Evolutionary conservation across 2,797 vertebrate species (phyloP).

Genomic region (Enteromius treurensis): DNA sequence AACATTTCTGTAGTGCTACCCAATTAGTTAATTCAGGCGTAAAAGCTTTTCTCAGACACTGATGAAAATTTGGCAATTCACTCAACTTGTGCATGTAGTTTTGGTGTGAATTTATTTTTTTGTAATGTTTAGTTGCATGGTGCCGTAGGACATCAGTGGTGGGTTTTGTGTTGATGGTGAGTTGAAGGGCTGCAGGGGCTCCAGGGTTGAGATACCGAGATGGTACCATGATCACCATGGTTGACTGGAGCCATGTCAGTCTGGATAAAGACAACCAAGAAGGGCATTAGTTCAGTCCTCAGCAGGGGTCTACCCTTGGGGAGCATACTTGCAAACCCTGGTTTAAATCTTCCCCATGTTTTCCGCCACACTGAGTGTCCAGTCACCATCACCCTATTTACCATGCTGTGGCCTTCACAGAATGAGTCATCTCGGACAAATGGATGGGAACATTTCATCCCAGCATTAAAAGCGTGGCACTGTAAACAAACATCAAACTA

Average conservation of each 20-base stretch:
- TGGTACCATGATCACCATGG: slow-evolving; percentile 9
- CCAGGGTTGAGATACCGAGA: background rate
- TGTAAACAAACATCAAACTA: background rate
- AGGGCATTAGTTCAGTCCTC: slow-evolving; percentile 69
- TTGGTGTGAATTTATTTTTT: background rate
- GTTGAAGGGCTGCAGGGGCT: background rate
- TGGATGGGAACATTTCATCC: background rate
- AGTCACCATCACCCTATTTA: background rate
- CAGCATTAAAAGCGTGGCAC: background rate
- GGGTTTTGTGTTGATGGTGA: background rate
- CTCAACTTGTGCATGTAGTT: background rate
- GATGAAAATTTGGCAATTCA: background rate
- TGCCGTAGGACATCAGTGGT: background rate
- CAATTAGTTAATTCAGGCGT: background rate
- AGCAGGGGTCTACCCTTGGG: slow-evolving; percentile 59
- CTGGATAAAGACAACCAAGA: slow-evolving; percentile 44
- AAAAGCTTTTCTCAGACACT: background rate
- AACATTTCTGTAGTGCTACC: background rate
- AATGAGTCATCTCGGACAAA: background rate
- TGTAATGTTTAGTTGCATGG: background rate
- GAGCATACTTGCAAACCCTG: slow-evolving; percentile 4
- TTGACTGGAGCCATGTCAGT: slow-evolving; percentile 44
- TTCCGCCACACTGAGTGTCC: background rate
- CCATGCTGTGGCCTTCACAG: background rate
- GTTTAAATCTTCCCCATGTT: background rate